phyloP scores from a whole-genome alignment of 1,140 invertebrate genomes.

The Drosophila varians region DNA sequence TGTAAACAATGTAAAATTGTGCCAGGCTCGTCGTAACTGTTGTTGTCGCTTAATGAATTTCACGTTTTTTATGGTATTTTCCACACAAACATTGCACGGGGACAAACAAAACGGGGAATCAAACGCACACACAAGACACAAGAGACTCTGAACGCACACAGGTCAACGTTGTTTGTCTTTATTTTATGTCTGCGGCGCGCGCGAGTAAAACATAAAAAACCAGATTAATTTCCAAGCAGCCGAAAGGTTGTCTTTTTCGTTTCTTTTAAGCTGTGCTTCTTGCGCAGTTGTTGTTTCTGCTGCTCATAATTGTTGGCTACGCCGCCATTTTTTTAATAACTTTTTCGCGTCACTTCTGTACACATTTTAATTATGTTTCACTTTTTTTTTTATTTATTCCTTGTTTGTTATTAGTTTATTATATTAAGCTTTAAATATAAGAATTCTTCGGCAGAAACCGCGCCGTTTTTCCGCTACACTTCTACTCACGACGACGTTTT shows the following conservation, averaged over 20 bases:
- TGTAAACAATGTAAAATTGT: slow-evolving; percentile 74
- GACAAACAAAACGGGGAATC: slow-evolving; percentile 34
- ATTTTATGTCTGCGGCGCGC: slow-evolving; percentile 60
- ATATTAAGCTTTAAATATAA: no score
- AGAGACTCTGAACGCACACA: slow-evolving; percentile 28
- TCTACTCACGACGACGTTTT: no score
- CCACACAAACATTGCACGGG: slow-evolving; percentile 42
- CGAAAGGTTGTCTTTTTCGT: slow-evolving; percentile 43
- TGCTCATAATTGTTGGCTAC: slow-evolving; percentile 59
- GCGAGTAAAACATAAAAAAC: slow-evolving; percentile 76
- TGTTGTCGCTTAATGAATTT: slow-evolving; percentile 53
- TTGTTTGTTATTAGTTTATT: neutral
- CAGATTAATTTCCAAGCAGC: slow-evolving; percentile 70
- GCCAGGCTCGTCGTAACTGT: slow-evolving; percentile 38
- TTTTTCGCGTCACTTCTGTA: slow-evolving; percentile 21
- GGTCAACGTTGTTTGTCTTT: slow-evolving; percentile 33
- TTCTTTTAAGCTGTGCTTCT: slow-evolving; percentile 69
- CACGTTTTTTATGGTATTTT: slow-evolving; percentile 73
- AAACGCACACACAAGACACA: slow-evolving; percentile 28
- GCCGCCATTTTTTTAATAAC: slow-evolving; percentile 62
- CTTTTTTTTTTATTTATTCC: neutral
- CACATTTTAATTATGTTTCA: neutral
- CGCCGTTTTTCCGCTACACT: no score
- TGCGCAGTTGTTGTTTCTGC: slow-evolving; percentile 50
- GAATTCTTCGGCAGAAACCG: no score